Percentiles rank a stretch among this genome's conserved stretches.
Conservation (phyloP, 2,888 invertebrate genomes). For the Cinara cedri region DNA sequence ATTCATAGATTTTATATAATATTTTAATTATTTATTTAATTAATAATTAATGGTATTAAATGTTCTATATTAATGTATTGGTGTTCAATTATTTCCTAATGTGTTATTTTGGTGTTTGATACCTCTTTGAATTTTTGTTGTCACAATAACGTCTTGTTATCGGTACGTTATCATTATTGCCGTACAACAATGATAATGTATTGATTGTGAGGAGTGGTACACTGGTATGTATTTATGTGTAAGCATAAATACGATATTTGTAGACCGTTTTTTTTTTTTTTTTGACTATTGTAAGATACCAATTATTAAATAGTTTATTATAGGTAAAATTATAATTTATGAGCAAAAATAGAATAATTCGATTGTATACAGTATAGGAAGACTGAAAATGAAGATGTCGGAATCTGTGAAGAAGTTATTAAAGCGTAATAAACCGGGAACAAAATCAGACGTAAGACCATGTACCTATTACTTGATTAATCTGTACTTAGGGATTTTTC, state of each 20-base stretch:
- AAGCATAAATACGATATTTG: background rate
- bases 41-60: no score
- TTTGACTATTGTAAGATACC: no score
- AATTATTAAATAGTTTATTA: no score
- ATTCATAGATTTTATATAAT: no score
- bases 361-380: background rate
- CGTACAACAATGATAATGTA: background rate
- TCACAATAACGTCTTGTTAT: background rate
- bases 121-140: background rate
- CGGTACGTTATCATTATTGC: background rate
- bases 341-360: background rate
- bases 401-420: slow-evolving; percentile 77
- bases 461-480: no score
- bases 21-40: no score
- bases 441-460: slow-evolving; percentile 78
- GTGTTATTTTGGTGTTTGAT: no score
- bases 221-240: background rate
- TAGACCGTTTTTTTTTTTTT: background rate
- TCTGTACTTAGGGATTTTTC: no score
- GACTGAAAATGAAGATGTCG: slow-evolving; percentile 75
- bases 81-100: no score
- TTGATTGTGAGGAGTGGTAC: slow-evolving; percentile 8
- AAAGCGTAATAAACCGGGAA: slow-evolving; percentile 89
- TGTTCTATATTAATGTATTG: no score
- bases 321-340: background rate